Evolutionary conservation across 2,797 vertebrate species (phyloP).

Genomic region (Anguilla marmorata): DNA sequence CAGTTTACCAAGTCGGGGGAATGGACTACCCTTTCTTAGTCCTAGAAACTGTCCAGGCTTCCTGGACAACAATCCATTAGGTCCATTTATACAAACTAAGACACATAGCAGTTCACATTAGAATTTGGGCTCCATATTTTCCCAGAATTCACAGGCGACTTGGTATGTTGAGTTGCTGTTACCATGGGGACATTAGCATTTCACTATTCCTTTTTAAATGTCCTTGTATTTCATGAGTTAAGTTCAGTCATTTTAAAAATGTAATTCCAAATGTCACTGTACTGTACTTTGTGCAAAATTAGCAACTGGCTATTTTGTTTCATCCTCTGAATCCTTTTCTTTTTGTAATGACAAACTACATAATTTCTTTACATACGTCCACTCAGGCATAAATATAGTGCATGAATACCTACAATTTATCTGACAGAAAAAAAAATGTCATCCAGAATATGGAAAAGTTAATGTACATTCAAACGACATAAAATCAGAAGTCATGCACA

Average conservation of each 20-base stretch:
- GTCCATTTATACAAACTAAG: conserved; percentile 38
- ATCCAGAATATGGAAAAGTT: background rate
- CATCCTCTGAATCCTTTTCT: background rate
- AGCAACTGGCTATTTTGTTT: background rate
- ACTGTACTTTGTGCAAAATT: background rate
- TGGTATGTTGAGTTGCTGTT: background rate
- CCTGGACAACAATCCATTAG: background rate
- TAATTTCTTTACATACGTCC: background rate
- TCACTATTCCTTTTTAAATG: background rate
- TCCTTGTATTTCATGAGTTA: background rate
- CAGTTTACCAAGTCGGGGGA: background rate
- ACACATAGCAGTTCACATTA: conserved; percentile 15
- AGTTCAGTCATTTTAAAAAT: background rate
- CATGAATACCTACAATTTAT: background rate
- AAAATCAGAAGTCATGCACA: background rate
- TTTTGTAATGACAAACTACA: background rate
- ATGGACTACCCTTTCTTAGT: background rate
- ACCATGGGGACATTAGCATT: background rate
- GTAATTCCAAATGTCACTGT: conserved; percentile 1
- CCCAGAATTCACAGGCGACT: background rate
- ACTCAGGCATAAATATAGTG: background rate
- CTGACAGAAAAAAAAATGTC: background rate
- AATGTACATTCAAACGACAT: background rate
- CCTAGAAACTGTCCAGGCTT: background rate
- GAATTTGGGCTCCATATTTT: background rate